A percentile compares a stretch with the other conserved stretches of the same genome.
Conservation (phyloP, 2,888 invertebrate genomes). For the Amphipoea oculea region DNA sequence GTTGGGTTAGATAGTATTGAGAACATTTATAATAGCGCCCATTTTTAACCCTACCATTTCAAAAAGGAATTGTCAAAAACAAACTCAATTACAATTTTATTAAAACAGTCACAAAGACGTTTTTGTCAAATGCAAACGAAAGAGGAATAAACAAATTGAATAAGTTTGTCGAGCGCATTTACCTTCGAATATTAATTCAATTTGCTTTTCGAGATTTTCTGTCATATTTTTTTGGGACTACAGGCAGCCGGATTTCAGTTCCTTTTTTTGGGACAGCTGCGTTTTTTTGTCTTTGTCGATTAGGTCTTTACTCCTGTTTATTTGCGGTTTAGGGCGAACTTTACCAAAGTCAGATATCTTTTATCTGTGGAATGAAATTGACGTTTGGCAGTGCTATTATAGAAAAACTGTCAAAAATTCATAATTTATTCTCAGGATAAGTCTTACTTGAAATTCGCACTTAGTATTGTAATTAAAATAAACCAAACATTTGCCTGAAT, state of each 20-base stretch:
- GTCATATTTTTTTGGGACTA: conserved; percentile 31
- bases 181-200: conserved; percentile 62
- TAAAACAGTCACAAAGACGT: conserved; percentile 51
- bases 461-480: background rate
- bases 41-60: conserved; percentile 28
- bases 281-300: conserved; percentile 8
- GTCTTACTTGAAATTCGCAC: background rate
- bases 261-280: background rate
- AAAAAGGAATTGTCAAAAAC: conserved; percentile 47
- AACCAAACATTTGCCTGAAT: background rate
- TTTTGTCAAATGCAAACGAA: conserved; percentile 55
- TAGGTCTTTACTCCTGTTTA: background rate
- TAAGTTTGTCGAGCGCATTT: conserved; percentile 56
- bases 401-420: background rate
- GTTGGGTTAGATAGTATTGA: no score
- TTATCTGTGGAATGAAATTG: background rate
- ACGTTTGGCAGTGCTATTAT: background rate
- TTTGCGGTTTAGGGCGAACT: background rate
- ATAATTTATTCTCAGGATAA: background rate
- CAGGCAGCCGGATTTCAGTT: background rate
- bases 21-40: background rate
- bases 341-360: background rate
- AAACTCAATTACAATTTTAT: conserved; percentile 62
- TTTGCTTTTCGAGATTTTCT: conserved; percentile 39
- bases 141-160: conserved; percentile 61